Evolutionary conservation across 2,797 vertebrate species (phyloP).

Genomic region (Sebastes hubbsi): DNA sequence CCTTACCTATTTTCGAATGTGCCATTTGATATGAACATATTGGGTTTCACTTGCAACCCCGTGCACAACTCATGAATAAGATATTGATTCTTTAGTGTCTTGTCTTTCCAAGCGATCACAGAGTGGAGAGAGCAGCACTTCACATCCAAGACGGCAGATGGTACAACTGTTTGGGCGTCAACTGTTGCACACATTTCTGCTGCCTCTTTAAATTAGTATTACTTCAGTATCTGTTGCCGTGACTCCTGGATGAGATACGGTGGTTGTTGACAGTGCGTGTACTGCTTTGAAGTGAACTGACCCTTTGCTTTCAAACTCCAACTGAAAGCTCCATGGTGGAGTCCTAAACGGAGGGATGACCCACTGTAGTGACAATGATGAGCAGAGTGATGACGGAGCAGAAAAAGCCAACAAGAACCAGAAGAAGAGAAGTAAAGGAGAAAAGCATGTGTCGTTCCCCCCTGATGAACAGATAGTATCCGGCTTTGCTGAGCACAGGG

Average conservation of each 20-base stretch:
- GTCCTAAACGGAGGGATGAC: conserved; percentile 62
- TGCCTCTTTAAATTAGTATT: conserved; percentile 9
- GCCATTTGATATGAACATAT: conserved; percentile 68
- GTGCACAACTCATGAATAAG: conserved; percentile 75
- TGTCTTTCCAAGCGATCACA: conserved; percentile 49
- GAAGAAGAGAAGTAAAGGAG: conserved; percentile 63
- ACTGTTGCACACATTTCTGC: background rate
- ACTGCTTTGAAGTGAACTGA: conserved; percentile 8
- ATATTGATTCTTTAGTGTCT: conserved; percentile 61
- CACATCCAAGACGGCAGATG: background rate
- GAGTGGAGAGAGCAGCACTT: conserved; percentile 30
- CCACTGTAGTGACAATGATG: conserved; percentile 42
- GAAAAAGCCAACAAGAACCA: conserved; percentile 25
- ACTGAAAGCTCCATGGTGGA: background rate
- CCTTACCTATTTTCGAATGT: conserved; percentile 35
- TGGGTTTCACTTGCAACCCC: conserved; percentile 53
- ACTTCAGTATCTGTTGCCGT: background rate
- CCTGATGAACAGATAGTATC: conserved; percentile 83
- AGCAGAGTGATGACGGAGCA: conserved; percentile 40
- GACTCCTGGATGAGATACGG: background rate
- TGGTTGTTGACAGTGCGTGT: background rate
- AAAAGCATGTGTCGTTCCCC: conserved; percentile 83
- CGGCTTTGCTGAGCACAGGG: conserved; percentile 73
- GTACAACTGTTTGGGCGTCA: conserved; percentile 2
- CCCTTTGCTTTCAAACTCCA: background rate